Base-by-base conservation (phyloP, 2,113 vertebrate species). In the Dromas ardeola region DNA sequence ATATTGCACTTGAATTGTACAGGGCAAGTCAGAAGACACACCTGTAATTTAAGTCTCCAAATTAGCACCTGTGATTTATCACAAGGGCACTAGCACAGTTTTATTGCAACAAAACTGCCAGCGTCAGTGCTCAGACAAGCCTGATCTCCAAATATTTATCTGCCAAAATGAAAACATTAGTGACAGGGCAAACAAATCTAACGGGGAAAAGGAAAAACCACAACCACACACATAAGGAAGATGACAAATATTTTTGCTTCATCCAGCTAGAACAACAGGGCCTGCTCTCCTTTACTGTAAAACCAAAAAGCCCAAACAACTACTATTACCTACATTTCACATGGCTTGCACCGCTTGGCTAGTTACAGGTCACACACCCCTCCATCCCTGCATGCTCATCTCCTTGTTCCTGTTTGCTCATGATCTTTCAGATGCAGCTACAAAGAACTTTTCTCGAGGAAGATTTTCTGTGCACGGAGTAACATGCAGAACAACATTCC, bases 1-100 rank as follows among this genome's bases (percentile, higher is more conserved):
- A 90, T 90, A 86, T 32, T 66, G 59, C 63, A 45, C 82, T 93
- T 92, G 78, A 93, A 96, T 78, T 87, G 73, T 82, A 73, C 45
- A 69, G 83, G 76, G 77, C 59, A 93, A 86, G 69, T 81, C 56
- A 47, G 47, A 78, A 81, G 78, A 81, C 36, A 81, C 70, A 86
- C 15, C 62, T 90, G 58, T 65, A 90, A 95, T 86, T 92, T 77
- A 83, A 88, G 45, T 38, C n/a, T 78, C 71, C 86, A 83, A 70
- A 92, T 88, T 61, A 83, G 19, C 3, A 1, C 19, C 43, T 88
- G 27, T 72, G 81, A 86, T 92, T 96, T 92, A 90, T 32, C 30
- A 82, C 2, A 13, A 69, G 42, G 63, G 22, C 11, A 36, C 30
- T 34, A 47, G 58, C 10, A 81, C 25, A 73, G 52, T 76, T 92